Base-by-base conservation (phyloP, 2,888 invertebrate genomes). In the Elysia crispata region DNA sequence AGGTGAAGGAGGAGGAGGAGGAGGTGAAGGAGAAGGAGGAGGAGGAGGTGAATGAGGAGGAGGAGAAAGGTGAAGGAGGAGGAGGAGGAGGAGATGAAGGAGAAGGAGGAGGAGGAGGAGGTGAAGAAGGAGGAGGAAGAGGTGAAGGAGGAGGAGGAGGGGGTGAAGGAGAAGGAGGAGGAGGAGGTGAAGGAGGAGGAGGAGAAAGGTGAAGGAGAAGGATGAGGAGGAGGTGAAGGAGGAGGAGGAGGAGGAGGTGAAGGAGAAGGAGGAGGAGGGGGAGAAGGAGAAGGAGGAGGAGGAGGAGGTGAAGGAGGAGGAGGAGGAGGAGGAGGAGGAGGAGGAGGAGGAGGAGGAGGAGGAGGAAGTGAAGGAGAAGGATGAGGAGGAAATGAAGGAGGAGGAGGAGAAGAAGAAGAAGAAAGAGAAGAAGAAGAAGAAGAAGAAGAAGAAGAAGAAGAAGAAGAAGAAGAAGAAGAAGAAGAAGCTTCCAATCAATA, bases 281-380 rank as follows among this genome's bases (percentile, higher is more conserved):
- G 6, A 60, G 60, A 60, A 3, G 15, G 60, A 60, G 6, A 75
- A 62, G n/a, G 54, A 31, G 28, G 30, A 75, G 75, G 57, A 41
- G 28, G 33, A 28, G 20, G 23, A 49, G 1, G 69, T 11, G 31
- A 13, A 28, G 69, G 18, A 69, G 69, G 1, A n/a, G 25, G 25
- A 64, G 30, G 31, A 15, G 69, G 30, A 33, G 25, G 31, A 30
- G 31, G 69, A 28, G 31, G 25, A 50, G 72, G 50, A 50, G n/a
- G 72, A 8, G 70, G 33, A 41, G 70, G 15, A 54, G 54, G 54
- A 54, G 54, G 54, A 54, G 20, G 54, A 54, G 54, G 54, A 54
- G 20, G 20, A 54, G 54, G 13, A 54, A 54, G 54, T 15, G 13
- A 20, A 54, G 54, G 54, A 54, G 20, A 54, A 54, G 20, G 54